Evolutionary conservation across 2,888 invertebrate genomes (phyloP), one percentile per base, ranked within the genome.

Genomic region (Smittia sp.): DNA sequence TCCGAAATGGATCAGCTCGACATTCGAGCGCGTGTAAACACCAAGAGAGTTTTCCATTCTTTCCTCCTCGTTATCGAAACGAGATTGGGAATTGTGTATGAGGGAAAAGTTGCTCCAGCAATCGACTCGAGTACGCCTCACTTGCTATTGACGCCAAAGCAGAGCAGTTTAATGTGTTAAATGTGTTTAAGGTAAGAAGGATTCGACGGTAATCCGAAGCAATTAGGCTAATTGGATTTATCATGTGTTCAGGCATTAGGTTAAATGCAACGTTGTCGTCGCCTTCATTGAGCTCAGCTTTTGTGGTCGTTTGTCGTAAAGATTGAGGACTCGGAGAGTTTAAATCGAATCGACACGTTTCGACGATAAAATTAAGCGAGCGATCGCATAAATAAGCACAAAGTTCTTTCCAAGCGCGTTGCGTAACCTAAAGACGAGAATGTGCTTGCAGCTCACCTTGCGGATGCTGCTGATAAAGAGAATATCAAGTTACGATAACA

Each of bases 191-290:
- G n/a, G n/a, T 62, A 62, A 62, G 62, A 20, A 62, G 62, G 62
- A 62, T 62, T 62, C 62, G n/a, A n/a, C 22, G 20, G 20, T 68
- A 68, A 68, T 68, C 68, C 41, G 20, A 13, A 68, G 38, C 68
- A 68, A 68, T 68, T 68, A 68, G 68, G 46, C 46, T 68, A 68
- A 68, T 68, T 68, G 68, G 52, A 46, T 46, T 46, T 46, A 15
- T 18, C 18, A 13, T 46, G 32, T 32, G 9, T 46, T 46, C 52
- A 46, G 3, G 52, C 52, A 15, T 46, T 13, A 46, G n/a, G n/a
- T 15, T 46, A 46, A 46, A 18, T 18, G 52, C n/a, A 15, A 46
- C n/a, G 18, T 46, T 46, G 52, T 46, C 52, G 52, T 15, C 52
- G n/a, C 52, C 52, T 46, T 46, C n/a, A 46, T 46, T 6, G 52